Conservation (phyloP, 2,113 vertebrate genomes). For the Ranitomeya variabilis region DNA sequence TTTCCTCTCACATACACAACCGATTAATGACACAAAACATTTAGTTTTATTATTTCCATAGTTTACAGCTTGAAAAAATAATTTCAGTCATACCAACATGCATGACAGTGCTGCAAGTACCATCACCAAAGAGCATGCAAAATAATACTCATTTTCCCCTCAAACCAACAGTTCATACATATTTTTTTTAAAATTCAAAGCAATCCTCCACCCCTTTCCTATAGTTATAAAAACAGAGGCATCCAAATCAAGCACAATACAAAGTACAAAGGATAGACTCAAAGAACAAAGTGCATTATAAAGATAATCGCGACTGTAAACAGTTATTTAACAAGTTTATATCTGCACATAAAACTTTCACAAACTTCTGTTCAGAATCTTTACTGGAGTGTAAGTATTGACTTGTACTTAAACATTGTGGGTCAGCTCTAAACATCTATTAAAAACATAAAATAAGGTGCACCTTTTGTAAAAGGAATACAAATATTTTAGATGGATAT, state of each 20-base stretch:
- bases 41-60: neutral
- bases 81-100: neutral
- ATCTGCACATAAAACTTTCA: neutral
- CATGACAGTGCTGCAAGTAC: neutral
- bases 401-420: neutral
- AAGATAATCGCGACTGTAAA: neutral
- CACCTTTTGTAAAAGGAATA: no score
- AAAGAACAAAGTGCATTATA: neutral
- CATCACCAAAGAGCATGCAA: constrained; percentile 26
- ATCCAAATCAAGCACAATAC: neutral
- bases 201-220: neutral
- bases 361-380: neutral
- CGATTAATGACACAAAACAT: neutral
- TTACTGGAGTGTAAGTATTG: neutral
- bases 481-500: no score
- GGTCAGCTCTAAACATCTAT: neutral
- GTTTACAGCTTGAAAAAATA: neutral
- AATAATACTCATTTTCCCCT: neutral
- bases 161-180: neutral
- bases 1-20: neutral
- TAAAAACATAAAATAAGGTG: neutral
- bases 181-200: neutral
- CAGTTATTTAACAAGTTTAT: neutral
- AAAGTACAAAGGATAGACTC: constrained; percentile 2
- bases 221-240: neutral